phyloP scores from a whole-genome alignment of 92 coral and sea anemone genomes.

The Porites rus region DNA sequence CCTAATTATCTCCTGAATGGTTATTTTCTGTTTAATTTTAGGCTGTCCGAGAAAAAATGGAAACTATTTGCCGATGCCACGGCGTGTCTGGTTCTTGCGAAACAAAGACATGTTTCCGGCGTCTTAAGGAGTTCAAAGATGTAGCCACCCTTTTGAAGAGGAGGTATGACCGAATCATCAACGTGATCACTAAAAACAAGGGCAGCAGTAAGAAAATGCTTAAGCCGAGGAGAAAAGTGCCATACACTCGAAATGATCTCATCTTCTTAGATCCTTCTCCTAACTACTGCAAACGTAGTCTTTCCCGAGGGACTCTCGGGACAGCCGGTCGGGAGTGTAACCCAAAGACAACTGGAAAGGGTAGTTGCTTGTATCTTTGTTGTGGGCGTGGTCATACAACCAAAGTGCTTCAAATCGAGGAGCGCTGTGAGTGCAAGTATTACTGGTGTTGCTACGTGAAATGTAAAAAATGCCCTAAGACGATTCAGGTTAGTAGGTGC shows the following conservation, averaged over 20 bases:
- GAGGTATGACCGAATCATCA: slow-evolving; percentile 59
- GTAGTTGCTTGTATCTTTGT: slow-evolving; percentile 86
- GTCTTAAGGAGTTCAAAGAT: slow-evolving; percentile 70
- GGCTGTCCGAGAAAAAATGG: slow-evolving; percentile 91
- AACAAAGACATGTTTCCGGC: slow-evolving; percentile 82
- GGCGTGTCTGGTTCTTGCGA: slow-evolving; percentile 85
- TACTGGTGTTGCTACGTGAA: slow-evolving; percentile 82
- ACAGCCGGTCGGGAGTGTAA: slow-evolving; percentile 78
- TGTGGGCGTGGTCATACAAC: slow-evolving; percentile 81
- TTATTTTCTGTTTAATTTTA: slow-evolving; percentile 27
- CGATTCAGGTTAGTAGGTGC: slow-evolving; percentile 61
- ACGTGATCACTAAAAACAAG: slow-evolving; percentile 50
- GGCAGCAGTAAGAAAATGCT: slow-evolving; percentile 36
- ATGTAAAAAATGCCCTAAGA: slow-evolving; percentile 62
- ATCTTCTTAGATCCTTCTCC: slow-evolving; percentile 67
- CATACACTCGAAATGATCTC: slow-evolving; percentile 58
- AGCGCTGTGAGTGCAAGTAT: slow-evolving; percentile 68
- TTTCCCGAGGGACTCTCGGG: slow-evolving; percentile 67
- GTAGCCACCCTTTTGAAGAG: slow-evolving; percentile 65
- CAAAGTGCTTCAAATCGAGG: slow-evolving; percentile 25
- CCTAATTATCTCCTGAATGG: neutral
- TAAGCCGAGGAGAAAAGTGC: slow-evolving; percentile 40
- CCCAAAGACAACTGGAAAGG: slow-evolving; percentile 67
- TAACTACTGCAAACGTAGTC: slow-evolving; percentile 65
- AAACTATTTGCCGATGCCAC: slow-evolving; percentile 82